Evolutionary conservation across 2,113 vertebrate species (phyloP).

Genomic region (Pseudonaja textilis): DNA sequence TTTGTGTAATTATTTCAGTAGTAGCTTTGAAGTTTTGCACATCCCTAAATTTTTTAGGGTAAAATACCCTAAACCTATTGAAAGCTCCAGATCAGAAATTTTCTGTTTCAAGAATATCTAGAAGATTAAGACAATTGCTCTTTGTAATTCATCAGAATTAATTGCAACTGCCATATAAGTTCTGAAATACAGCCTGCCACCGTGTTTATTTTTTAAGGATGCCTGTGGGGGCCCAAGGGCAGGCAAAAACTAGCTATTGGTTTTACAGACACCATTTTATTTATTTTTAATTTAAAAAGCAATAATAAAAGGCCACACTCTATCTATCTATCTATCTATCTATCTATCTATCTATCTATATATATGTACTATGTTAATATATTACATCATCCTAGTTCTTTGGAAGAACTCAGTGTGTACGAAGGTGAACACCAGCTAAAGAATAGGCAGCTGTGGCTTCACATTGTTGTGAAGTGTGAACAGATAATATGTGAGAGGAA

Average conservation of each 20-base stretch:
- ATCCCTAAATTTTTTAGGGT: no score
- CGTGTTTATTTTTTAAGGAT: neutral
- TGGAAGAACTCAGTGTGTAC: neutral
- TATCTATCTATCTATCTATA: neutral
- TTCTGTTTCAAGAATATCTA: neutral
- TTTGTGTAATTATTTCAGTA: neutral
- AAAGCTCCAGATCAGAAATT: neutral
- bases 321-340: rapidly evolving
- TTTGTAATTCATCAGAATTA: neutral
- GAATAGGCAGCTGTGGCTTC: neutral
- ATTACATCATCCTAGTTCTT: neutral
- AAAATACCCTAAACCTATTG: neutral
- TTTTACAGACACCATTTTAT: neutral
- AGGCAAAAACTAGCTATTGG: neutral
- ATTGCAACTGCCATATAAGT: neutral
- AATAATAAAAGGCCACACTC: neutral
- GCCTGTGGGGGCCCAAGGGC: neutral
- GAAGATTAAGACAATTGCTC: neutral
- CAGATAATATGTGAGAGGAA: neutral
- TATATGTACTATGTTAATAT: neutral
- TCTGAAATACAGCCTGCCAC: neutral
- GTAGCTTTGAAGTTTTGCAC: neutral
- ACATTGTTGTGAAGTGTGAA: neutral
- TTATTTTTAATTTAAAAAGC: neutral
- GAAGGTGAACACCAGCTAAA: neutral